Evolutionary conservation across 2,797 vertebrate genomes (phyloP).

Genomic region (Margarornis squamiger): DNA sequence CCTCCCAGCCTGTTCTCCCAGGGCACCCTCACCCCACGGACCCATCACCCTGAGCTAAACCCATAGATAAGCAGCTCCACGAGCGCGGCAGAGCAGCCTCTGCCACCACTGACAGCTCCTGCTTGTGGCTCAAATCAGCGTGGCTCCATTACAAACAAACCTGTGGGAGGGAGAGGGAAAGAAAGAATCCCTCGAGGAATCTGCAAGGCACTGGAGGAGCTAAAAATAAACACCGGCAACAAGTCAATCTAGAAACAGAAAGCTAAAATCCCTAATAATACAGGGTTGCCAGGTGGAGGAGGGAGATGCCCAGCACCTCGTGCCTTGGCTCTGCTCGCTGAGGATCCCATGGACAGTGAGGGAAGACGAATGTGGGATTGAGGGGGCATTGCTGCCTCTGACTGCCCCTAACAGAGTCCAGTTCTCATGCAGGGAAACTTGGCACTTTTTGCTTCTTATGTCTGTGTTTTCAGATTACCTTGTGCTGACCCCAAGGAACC

Average conservation of each 20-base stretch:
- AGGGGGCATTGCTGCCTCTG: not conserved
- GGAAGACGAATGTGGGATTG: not conserved
- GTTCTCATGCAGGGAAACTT: rapidly evolving
- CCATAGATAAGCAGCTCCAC: not conserved
- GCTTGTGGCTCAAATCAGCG: not conserved
- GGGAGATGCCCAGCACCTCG: not conserved
- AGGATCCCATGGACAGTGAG: not conserved
- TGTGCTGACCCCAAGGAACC: rapidly evolving
- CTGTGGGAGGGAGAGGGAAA: constrained; percentile 30
- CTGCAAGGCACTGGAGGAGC: not conserved
- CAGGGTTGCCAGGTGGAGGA: not conserved
- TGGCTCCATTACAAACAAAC: not conserved
- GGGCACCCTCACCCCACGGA: rapidly evolving
- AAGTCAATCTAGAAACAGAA: constrained; percentile 28
- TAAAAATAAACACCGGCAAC: constrained; percentile 36
- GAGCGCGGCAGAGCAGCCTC: not conserved
- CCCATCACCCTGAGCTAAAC: not conserved
- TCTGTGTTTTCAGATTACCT: not conserved
- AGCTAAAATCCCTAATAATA: not conserved
- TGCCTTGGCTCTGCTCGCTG: rapidly evolving
- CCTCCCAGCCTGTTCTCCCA: not conserved
- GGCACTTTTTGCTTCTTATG: not conserved
- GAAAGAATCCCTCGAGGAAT: constrained; percentile 42
- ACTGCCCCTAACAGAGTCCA: not conserved
- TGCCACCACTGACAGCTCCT: rapidly evolving